Percentiles rank a stretch among this genome's conserved stretches.
These are phyloP conservation scores for Drosophila melanogaster DNA, from an alignment of 1,140 invertebrate species.

Conservation along the genomic window Release_6_plus_ISO1_MT NT_037436.4:13107001-13107500, in stretches of 20 bases:
- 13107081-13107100: conserved; percentile 68
- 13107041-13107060: conserved; percentile 47
- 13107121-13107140: conserved; percentile 12
- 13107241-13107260: conserved; percentile 67
- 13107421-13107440: too few relatives aligned
- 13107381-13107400: neutral
- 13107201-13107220: neutral
- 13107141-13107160: conserved; percentile 78
- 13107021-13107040: conserved; percentile 60
- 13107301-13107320: conserved; percentile 13
- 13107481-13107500: too few relatives aligned
- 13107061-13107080: conserved; percentile 76
- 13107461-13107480: too few relatives aligned
- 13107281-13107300: conserved; percentile 38
- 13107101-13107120: conserved; percentile 48
- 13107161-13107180: conserved; percentile 19
- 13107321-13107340: conserved; percentile 18
- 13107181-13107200: neutral
- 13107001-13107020: conserved; percentile 68
- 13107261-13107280: conserved; percentile 41
- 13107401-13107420: too few relatives aligned
- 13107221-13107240: conserved; percentile 41
- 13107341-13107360: conserved; percentile 11
- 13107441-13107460: too few relatives aligned
- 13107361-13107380: neutral